Conservation (phyloP, 1,140 invertebrate species). For the Nixonia krombeini region DNA sequence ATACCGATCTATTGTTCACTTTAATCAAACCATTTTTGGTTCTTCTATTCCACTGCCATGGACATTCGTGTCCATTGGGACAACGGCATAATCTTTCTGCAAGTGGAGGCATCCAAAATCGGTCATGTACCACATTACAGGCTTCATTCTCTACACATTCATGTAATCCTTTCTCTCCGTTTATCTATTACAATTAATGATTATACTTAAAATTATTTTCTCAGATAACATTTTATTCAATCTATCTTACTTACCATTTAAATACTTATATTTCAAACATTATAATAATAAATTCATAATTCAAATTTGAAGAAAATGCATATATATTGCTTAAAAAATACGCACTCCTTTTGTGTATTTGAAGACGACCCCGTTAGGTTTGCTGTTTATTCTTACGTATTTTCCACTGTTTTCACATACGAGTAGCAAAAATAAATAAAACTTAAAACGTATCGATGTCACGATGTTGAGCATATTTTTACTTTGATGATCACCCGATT, state of each 20-base stretch:
- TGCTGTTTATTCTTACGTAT: constrained; percentile 57
- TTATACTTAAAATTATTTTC: too few species aligned
- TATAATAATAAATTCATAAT: too few species aligned
- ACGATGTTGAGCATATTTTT: constrained; percentile 8
- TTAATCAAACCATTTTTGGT: constrained; percentile 60
- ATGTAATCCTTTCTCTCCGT: constrained; percentile 72
- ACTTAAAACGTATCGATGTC: neutral
- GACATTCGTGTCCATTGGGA: constrained; percentile 72
- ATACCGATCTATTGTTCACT: constrained; percentile 71
- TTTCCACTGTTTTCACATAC: constrained; percentile 19
- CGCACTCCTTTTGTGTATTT: constrained; percentile 57
- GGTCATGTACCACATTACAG: constrained; percentile 72
- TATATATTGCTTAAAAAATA: too few species aligned
- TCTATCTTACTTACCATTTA: too few species aligned
- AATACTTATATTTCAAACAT: too few species aligned
- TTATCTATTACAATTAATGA: too few species aligned
- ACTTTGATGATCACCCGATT: constrained; percentile 10
- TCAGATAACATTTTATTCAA: too few species aligned
- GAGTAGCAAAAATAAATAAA: constrained; percentile 20
- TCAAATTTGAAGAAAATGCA: too few species aligned
- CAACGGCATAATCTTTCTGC: constrained; percentile 74
- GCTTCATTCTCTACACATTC: constrained; percentile 66
- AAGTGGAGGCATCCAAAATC: constrained; percentile 72
- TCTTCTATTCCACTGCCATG: constrained; percentile 62
- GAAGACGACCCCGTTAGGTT: constrained; percentile 52